These are phyloP conservation scores for Drosophila demipolita DNA, from an alignment of 2,888 invertebrate species.

Conservation along the genomic window DNA sequence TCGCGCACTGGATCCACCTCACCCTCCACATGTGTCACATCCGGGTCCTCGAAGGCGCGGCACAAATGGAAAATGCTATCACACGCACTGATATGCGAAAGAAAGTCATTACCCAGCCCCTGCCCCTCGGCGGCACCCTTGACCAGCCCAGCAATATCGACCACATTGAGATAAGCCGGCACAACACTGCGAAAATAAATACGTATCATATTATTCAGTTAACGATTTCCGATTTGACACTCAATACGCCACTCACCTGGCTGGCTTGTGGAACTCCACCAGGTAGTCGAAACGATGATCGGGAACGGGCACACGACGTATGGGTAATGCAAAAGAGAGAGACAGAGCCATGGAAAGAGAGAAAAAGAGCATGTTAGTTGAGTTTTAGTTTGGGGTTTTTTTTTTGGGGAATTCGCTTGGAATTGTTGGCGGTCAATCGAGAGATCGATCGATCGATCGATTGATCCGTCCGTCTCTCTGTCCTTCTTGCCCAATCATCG, in stretches of 20 bases:
- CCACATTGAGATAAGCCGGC: constrained; percentile 98
- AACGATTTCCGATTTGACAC: constrained; percentile 29
- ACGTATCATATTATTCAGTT: constrained; percentile 2
- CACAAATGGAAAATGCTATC: constrained; percentile 99
- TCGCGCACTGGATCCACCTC: constrained; percentile 99
- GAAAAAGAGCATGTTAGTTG: constrained; percentile 56
- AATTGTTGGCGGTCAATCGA: constrained; percentile 8
- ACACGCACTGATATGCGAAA: constrained; percentile 99
- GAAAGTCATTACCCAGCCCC: constrained; percentile 98
- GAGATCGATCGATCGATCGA: neutral
- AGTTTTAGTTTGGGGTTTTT: neutral
- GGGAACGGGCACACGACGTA: constrained; percentile 98
- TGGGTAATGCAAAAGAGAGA: constrained; percentile 70
- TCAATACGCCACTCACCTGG: constrained; percentile 88
- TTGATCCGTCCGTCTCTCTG: neutral
- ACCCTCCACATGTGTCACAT: constrained; percentile 99
- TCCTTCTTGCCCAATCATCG: constrained; percentile 72
- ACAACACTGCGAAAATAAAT: constrained; percentile 91
- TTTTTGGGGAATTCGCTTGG: constrained; percentile 10
- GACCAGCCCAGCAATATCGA: constrained; percentile 99
- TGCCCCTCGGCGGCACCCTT: constrained; percentile 98
- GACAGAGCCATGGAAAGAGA: constrained; percentile 6
- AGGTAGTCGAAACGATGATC: constrained; percentile 97
- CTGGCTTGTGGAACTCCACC: constrained; percentile 96
- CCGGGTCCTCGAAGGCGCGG: constrained; percentile 98